Conservation (phyloP, 2,888 invertebrate genomes). For the Meiosimyza decipiens region DNA sequence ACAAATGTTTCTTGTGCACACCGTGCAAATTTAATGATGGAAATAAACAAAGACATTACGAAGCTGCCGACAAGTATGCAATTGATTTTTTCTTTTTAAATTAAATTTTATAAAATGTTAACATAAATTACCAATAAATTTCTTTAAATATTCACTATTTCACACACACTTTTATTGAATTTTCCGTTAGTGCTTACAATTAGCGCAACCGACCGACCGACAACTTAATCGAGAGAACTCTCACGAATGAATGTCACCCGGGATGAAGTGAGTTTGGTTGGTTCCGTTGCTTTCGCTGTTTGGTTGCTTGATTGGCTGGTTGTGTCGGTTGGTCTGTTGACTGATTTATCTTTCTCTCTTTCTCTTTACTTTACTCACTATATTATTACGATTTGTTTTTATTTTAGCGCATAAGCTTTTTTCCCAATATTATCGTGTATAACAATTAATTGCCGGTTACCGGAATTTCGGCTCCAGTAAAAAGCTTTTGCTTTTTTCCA, state of each 20-base stretch:
- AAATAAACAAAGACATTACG: not conserved
- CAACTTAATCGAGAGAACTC: slow-evolving; percentile 44
- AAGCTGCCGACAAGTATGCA: not conserved
- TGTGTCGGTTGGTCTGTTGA: too few relatives aligned
- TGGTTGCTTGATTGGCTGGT: not conserved
- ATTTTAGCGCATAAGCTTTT: slow-evolving; percentile 1
- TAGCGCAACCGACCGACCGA: slow-evolving; percentile 38
- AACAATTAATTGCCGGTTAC: slow-evolving; percentile 19
- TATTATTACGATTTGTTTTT: not conserved
- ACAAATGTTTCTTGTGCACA: not conserved
- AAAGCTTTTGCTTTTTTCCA: slow-evolving; percentile 1
- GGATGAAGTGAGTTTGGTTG: slow-evolving; percentile 40
- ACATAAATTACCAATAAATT: too few relatives aligned
- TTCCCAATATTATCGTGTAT: slow-evolving; percentile 10
- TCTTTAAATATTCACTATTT: too few relatives aligned
- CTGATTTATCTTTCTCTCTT: too few relatives aligned
- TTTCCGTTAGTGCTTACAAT: not conserved
- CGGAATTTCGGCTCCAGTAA: not conserved
- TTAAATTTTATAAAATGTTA: too few relatives aligned
- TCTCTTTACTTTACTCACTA: too few relatives aligned
- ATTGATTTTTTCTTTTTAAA: too few relatives aligned
- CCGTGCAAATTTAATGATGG: not conserved
- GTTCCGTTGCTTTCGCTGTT: slow-evolving; percentile 3
- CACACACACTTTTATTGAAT: not conserved
- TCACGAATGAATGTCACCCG: slow-evolving; percentile 48